Evolutionary conservation across 1,140 invertebrate species (phyloP), one percentile per base, ranked within the genome.

Genomic region (Lasioglossum baleicum): DNA sequence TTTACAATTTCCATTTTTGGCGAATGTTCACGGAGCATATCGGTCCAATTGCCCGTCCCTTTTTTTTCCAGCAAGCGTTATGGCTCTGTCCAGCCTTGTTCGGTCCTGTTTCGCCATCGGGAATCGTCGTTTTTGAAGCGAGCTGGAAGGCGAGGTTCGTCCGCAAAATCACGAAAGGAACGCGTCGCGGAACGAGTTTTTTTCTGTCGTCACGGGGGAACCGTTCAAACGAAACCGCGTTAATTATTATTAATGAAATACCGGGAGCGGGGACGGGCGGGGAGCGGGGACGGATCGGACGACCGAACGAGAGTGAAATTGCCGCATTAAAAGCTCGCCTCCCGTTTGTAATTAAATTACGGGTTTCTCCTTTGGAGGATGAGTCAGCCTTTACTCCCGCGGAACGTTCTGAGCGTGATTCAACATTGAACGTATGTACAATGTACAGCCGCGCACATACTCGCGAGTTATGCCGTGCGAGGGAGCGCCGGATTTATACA

Each of bases 401-500:
- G 56, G 78, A 66, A 64, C 58, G 31, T 53, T 80, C 60, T 6
- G 17, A 7, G 20, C 56, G 70, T 66, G 68, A 74, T 68, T 51
- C 66, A 53, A 75, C 56, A 70, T 35, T 35, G 35, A 35, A 35
- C 35, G 35, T 0, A 35, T 3, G 2, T 35, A 35, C 35, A 35
- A 5, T 26, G 22, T 58, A 53, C 61, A 5, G 51, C 51, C 53
- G 53, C 53, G 53, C 20, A 2, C 44, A 72, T 63, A 40, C 69
- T 64, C 78, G 71, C 83, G 80, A 70, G 76, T 82, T 81, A 75
- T 84, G 83, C 74, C 80, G 79, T 63, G 80, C 83, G 81, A 85
- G 70, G 70, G 76, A 44, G 51, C 78, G 78, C 65, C 76, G 84
- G 75, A 86, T 84, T 83, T 85, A 83, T 83, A 80, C 74, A 66